phyloP scores from a whole-genome alignment of 2,888 invertebrate genomes.

The Macrosiphum euphorbiae region DNA sequence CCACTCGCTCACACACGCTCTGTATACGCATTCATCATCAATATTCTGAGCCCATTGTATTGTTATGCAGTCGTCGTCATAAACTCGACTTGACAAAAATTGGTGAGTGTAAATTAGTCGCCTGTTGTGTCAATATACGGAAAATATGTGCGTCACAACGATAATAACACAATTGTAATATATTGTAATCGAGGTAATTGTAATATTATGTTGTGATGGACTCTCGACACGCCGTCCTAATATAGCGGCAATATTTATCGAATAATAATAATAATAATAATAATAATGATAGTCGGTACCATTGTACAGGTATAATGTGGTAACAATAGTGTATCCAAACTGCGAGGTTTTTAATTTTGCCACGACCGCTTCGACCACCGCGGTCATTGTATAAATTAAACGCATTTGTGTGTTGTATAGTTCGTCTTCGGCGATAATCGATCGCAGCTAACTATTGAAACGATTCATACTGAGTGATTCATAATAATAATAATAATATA shows the following conservation, averaged over 20 bases:
- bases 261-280: not conserved
- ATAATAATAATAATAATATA: not conserved
- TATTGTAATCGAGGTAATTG: not conserved
- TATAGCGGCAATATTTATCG: not conserved
- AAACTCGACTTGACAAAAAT: constrained; percentile 3
- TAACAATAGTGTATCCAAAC: not conserved
- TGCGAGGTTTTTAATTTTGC: not conserved
- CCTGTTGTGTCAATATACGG: not conserved
- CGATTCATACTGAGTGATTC: not conserved
- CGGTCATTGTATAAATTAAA: not conserved
- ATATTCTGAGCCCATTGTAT: constrained; percentile 11
- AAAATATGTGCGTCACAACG: not conserved
- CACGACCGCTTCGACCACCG: not conserved
- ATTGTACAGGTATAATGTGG: not conserved
- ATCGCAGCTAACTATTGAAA: not conserved
- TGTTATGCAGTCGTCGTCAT: not conserved
- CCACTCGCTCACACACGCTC: not conserved
- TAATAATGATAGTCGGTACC: not conserved
- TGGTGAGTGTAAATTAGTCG: not conserved
- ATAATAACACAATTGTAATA: not conserved
- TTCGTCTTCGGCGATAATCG: not conserved
- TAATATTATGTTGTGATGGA: not conserved
- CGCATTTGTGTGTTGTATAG: not conserved
- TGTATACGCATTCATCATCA: not conserved
- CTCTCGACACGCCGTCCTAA: not conserved